Percentiles rank a stretch among this genome's conserved stretches.
Evolutionary conservation across 2,888 invertebrate genomes (phyloP).

Genomic region (Nemapogon koenigi): DNA sequence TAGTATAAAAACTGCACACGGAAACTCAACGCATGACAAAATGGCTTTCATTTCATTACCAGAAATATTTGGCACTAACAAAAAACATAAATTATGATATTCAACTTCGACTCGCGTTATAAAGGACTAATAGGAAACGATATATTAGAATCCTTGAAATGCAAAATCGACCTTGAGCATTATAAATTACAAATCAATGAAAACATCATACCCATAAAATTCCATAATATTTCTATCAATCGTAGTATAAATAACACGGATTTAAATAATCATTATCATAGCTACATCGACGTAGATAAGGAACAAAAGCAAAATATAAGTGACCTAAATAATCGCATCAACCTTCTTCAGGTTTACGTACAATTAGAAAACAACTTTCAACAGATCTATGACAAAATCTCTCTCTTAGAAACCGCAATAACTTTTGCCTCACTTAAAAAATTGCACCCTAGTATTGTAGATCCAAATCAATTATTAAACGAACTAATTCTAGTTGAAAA

Average conservation of each 20-base stretch:
- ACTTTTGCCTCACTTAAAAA: not conserved
- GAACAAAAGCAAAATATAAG: slow-evolving; percentile 8
- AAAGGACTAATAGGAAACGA: slow-evolving; percentile 11
- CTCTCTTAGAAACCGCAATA: slow-evolving; percentile 2
- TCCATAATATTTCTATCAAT: not conserved
- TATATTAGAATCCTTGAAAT: slow-evolving; percentile 8
- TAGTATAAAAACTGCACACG: slow-evolving; percentile 2
- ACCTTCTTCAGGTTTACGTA: not conserved
- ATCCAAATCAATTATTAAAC: not conserved
- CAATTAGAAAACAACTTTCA: slow-evolving; percentile 1
- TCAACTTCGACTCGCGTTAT: slow-evolving; percentile 10
- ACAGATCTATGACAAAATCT: slow-evolving; percentile 3
- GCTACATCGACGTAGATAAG: slow-evolving; percentile 3
- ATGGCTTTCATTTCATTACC: not conserved
- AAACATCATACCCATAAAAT: slow-evolving; percentile 2
- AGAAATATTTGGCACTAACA: slow-evolving; percentile 5
- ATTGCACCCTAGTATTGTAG: slow-evolving; percentile 1
- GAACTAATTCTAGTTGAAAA: not conserved
- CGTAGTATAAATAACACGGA: not conserved
- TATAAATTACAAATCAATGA: not conserved
- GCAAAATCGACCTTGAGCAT: slow-evolving; percentile 3
- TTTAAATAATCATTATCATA: not conserved
- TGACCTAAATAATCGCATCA: not conserved
- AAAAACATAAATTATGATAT: slow-evolving; percentile 11
- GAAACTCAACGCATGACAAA: not conserved